Evolutionary conservation across 2,797 vertebrate genomes (phyloP), one percentile per base, ranked within the genome.

Genomic region (Pseudochromis fuscus): DNA sequence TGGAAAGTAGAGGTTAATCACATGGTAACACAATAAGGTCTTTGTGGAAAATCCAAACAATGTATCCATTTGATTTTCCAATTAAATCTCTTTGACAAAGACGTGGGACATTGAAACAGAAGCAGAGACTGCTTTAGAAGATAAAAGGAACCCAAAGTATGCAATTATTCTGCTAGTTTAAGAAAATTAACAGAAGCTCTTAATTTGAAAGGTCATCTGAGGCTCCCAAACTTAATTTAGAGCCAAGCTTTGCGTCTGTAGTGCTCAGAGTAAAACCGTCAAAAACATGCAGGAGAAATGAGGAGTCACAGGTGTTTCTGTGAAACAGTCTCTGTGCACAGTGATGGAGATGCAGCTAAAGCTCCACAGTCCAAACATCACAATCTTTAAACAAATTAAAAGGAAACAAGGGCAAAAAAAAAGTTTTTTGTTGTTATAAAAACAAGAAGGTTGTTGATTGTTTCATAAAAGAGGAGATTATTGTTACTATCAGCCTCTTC

Each of bases 51-150:
- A 51, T 38, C 67, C 60, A 21, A 87, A 86, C 84, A 88, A 64
- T 75, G 72, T 73, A n/a, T 55, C 67, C 53, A 56, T 79, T 73
- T 64, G 55, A 68, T 63, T 89, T 89, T 77, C 75, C 59, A 84
- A 90, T 89, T 88, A 86, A 90, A 84, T 66, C 75, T 75, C 45
- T 65, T 31, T 61, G 57, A 80, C 79, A 75, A 78, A 82, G 86
- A 83, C 55, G 15, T 2, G 8, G 45, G 44, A 37, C 45, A 61
- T 58, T 37, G 57, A 79, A 61, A 73, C 46, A 52, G 63, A 69
- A 73, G 68, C 58, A 75, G 69, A 63, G 67, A 61, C 57, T 7
- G 67, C 45, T 71, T 60, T 21, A 44, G 21, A 61, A 38, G 81
- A 87, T 82, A 70, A 81, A 87, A 76, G 69, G 55, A 61, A 51